phyloP scores from a whole-genome alignment of 2,113 vertebrate species.

The Tychaedon coryphoeus region DNA sequence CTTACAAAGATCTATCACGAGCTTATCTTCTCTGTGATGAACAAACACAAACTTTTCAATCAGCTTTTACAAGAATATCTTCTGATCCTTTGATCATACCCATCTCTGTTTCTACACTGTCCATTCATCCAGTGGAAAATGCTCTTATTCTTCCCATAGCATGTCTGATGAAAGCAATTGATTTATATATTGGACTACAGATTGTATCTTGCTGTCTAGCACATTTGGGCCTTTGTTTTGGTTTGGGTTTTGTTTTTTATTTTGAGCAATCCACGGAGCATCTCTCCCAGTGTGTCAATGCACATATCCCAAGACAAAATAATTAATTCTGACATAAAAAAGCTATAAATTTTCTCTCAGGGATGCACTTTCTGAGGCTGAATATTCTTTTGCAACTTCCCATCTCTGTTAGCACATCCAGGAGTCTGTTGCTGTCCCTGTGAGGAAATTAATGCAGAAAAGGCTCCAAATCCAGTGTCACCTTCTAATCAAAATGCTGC shows the following conservation, averaged over 20 bases:
- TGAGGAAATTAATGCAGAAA: background rate
- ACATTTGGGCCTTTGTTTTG: background rate
- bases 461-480: background rate
- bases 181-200: background rate
- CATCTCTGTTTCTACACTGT: background rate
- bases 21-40: background rate
- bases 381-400: background rate
- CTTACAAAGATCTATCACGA: background rate
- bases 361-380: background rate
- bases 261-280: background rate
- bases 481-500: slow-evolving; percentile 1
- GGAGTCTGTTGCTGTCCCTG: background rate
- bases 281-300: background rate
- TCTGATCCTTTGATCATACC: background rate
- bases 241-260: background rate
- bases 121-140: background rate
- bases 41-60: background rate
- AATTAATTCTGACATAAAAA: background rate
- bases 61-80: background rate
- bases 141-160: background rate
- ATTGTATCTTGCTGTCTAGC: background rate
- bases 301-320: background rate
- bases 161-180: background rate
- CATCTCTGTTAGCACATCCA: background rate
- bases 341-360: background rate